Percentiles rank a stretch among this genome's conserved stretches.
Evolutionary conservation across 2,797 vertebrate species (phyloP).

Genomic region (Astyanax mexicanus): DNA sequence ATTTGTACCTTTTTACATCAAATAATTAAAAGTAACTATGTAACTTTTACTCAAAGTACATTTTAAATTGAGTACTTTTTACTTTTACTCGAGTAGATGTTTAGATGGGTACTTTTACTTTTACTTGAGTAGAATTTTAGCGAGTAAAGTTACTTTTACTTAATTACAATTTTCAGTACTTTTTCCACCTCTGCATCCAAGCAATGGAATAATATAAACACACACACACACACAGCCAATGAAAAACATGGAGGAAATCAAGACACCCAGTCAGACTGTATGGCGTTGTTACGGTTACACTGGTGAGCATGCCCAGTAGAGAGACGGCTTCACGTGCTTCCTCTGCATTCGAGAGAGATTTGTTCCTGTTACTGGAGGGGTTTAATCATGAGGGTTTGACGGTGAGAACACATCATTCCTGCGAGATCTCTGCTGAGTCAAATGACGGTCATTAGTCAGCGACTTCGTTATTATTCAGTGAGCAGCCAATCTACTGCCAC

Average conservation of each 20-base stretch:
- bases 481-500: conserved; percentile 14
- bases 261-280: conserved; percentile 71
- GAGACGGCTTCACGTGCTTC: conserved; percentile 57
- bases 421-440: conserved; percentile 45
- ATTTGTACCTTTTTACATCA: too few species aligned
- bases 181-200: too few species aligned
- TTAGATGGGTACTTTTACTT: too few species aligned
- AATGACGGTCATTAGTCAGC: conserved; percentile 51
- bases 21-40: too few species aligned
- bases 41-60: too few species aligned
- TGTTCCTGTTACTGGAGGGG: conserved; percentile 39
- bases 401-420: conserved; percentile 40
- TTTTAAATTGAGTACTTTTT: too few species aligned
- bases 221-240: conserved; percentile 71
- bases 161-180: too few species aligned
- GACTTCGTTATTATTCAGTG: conserved; percentile 26
- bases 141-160: too few species aligned
- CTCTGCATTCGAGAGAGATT: conserved; percentile 53
- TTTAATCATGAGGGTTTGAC: conserved; percentile 34
- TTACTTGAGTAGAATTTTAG: too few species aligned
- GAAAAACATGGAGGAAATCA: conserved; percentile 59
- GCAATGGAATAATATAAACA: conserved; percentile 73
- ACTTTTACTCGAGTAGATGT: too few species aligned
- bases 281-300: conserved; percentile 67
- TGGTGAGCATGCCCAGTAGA: conserved; percentile 75